Evolutionary conservation across 2,888 invertebrate species (phyloP).

Genomic region (Lysandra bellargus): DNA sequence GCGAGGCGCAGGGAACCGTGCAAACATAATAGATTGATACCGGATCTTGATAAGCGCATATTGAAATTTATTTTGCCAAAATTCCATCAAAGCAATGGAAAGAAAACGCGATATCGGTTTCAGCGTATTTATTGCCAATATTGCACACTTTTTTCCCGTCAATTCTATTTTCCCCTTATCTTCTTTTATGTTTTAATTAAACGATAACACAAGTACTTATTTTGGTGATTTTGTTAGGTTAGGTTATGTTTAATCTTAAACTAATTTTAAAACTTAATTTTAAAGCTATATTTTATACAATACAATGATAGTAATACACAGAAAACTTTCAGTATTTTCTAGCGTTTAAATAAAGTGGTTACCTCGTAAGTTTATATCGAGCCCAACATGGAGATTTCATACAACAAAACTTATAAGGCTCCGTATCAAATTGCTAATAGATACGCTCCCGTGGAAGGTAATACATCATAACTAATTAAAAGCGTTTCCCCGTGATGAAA

Average conservation of each 20-base stretch:
- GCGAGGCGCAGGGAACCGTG: slow-evolving; percentile 57
- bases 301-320: neutral
- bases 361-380: neutral
- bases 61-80: slow-evolving; percentile 60
- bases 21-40: slow-evolving; percentile 74
- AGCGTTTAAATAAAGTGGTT: neutral
- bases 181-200: slow-evolving; percentile 23
- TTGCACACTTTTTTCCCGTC: slow-evolving; percentile 33
- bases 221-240: neutral
- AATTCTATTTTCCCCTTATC: slow-evolving; percentile 33
- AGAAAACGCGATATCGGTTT: slow-evolving; percentile 44
- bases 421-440: neutral
- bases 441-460: neutral
- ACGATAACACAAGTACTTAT: neutral
- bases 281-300: neutral
- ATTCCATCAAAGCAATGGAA: slow-evolving; percentile 47
- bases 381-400: neutral
- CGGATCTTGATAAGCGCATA: slow-evolving; percentile 62
- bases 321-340: neutral
- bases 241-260: neutral
- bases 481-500: neutral
- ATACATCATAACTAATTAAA: slow-evolving; percentile 28
- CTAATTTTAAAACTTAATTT: neutral
- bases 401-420: neutral
- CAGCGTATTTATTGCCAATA: slow-evolving; percentile 38